Percentiles rank a stretch among this genome's conserved stretches.
These are phyloP conservation scores for Philonicus albiceps DNA, from an alignment of 2,888 invertebrate species.

Conservation along the genomic window DNA sequence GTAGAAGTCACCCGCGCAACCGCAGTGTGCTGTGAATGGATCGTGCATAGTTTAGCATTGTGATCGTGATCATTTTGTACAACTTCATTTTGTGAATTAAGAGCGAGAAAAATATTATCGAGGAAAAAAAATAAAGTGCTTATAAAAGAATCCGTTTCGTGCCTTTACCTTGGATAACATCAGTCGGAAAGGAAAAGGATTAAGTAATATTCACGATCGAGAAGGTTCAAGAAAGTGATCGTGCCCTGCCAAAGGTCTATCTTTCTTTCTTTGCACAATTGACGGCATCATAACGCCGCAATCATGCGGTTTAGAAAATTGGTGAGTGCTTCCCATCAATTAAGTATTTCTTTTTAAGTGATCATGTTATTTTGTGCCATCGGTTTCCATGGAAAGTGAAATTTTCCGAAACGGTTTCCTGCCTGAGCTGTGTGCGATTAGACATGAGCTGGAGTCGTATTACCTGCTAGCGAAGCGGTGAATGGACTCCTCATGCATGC, in stretches of 20 bases:
- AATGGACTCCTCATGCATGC: constrained; percentile 1
- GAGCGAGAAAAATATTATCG: not conserved
- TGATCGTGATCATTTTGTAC: not conserved
- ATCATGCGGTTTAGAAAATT: constrained; percentile 35
- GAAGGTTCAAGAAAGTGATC: constrained; percentile 12
- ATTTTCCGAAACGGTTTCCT: constrained; percentile 12
- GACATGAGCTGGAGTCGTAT: not conserved
- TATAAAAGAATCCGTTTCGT: not conserved
- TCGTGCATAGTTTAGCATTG: constrained; percentile 14
- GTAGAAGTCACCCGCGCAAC: not conserved
- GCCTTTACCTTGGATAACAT: constrained; percentile 21
- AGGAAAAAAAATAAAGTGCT: constrained; percentile 21
- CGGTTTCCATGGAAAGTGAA: constrained; percentile 31
- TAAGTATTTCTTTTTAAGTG: not conserved
- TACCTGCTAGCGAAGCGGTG: not conserved
- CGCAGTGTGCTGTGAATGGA: constrained; percentile 5
- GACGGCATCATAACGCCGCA: not conserved
- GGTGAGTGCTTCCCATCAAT: constrained; percentile 26
- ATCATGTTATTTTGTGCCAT: not conserved
- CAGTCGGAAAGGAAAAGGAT: not conserved
- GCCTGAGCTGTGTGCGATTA: not conserved
- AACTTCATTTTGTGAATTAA: constrained; percentile 11
- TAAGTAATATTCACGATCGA: not conserved
- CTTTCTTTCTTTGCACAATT: not conserved
- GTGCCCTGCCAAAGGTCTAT: not conserved